phyloP scores from a whole-genome alignment of 92 coral and sea anemone genomes.

The Blastomussa wellsi region DNA sequence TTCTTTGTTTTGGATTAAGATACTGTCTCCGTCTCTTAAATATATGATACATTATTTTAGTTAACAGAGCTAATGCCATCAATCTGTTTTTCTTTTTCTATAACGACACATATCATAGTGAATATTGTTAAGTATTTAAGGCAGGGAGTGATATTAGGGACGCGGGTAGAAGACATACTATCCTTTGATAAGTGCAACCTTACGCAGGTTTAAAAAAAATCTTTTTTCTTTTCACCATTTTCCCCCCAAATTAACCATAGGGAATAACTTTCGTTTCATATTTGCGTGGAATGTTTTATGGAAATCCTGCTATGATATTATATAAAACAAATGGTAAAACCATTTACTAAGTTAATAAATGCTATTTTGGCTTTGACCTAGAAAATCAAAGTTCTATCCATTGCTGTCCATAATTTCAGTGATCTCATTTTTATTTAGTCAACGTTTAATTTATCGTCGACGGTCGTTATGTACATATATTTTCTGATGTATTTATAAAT shows the following conservation, averaged over 20 bases:
- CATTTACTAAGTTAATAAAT: not conserved
- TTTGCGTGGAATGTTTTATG: not conserved
- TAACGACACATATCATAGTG: not conserved
- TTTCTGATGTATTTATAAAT: conserved; percentile 24
- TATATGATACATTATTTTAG: conserved; percentile 32
- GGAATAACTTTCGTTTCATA: conserved; percentile 1
- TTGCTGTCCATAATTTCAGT: conserved; percentile 24
- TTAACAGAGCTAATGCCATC: conserved; percentile 4
- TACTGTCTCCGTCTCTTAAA: conserved; percentile 32
- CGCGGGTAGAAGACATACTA: not conserved
- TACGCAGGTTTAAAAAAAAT: not conserved
- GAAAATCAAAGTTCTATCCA: conserved; percentile 23
- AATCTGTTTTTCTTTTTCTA: not conserved
- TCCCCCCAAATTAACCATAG: not conserved
- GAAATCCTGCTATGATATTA: conserved; percentile 9
- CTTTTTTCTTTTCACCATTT: not conserved
- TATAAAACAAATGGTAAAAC: conserved; percentile 15
- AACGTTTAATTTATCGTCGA: conserved; percentile 30
- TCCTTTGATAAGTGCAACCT: not conserved
- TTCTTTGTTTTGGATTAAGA: not conserved
- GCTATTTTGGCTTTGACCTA: conserved; percentile 23
- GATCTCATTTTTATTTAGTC: conserved; percentile 22
- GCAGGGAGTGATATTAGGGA: not conserved
- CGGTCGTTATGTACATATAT: conserved; percentile 22
- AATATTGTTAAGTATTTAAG: not conserved